A percentile compares a stretch with the other conserved stretches of the same genome.
These are phyloP conservation scores for Hyaena hyaena DNA, from an alignment of 2,113 vertebrate species.

Conservation along the genomic window DNA sequence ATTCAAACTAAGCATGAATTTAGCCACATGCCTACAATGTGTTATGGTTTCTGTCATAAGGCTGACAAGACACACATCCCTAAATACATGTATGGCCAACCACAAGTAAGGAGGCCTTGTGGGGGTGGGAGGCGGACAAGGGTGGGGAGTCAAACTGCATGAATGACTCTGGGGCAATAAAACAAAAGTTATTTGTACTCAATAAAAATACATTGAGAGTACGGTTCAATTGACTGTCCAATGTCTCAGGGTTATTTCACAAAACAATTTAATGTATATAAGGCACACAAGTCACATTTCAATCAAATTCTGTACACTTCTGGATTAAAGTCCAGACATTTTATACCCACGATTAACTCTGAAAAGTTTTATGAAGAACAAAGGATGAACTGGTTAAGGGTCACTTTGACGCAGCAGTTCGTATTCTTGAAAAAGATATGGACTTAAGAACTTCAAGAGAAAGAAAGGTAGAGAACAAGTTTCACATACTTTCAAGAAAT, in stretches of 20 bases:
- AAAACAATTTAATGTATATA: background rate
- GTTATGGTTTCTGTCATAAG: conserved; percentile 1
- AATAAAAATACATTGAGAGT: background rate
- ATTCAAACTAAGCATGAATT: conserved; percentile 38
- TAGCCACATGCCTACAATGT: background rate
- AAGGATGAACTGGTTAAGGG: background rate
- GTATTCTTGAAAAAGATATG: background rate
- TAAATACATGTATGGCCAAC: background rate
- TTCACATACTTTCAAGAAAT: background rate
- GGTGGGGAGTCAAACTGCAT: background rate
- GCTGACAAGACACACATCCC: conserved; percentile 12
- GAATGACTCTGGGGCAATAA: conserved; percentile 28
- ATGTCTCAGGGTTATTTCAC: background rate
- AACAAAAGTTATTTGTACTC: background rate
- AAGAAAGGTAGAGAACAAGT: background rate
- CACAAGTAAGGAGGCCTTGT: background rate
- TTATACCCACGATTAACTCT: conserved; percentile 16
- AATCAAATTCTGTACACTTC: background rate
- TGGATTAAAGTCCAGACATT: conserved; percentile 36
- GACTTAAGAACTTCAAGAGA: conserved; percentile 2
- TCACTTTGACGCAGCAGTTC: background rate
- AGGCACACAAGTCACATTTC: background rate
- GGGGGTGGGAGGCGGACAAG: background rate
- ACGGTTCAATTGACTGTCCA: background rate
- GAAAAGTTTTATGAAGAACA: background rate